phyloP scores from a whole-genome alignment of 30 jellyfish, hydroid and myxozoan species.

The Pelagia noctiluca region DNA sequence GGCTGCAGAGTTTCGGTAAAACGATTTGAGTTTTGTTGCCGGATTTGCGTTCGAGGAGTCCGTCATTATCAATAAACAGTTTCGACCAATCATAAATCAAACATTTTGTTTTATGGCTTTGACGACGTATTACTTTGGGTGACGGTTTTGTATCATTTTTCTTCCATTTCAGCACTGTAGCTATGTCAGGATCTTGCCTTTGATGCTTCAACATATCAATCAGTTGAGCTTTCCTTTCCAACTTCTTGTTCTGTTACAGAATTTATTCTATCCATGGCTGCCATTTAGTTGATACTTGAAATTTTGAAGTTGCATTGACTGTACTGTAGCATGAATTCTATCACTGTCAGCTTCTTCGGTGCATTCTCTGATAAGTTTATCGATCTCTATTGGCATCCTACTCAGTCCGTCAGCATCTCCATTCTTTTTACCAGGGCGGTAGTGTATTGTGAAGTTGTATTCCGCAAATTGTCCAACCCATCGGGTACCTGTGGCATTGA shows the following conservation, averaged over 20 bases:
- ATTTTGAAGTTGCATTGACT: no score
- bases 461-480: slow-evolving; percentile 33
- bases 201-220: no score
- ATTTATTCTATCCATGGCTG: no score
- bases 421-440: no score
- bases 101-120: no score
- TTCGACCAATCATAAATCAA: background rate
- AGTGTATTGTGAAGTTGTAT: slow-evolving; percentile 9
- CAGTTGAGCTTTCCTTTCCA: no score
- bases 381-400: slow-evolving; percentile 10
- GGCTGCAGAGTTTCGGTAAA: background rate
- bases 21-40: background rate
- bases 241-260: no score
- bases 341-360: slow-evolving; percentile 15
- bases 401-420: slow-evolving; percentile 39
- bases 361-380: slow-evolving; percentile 21
- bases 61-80: slow-evolving; percentile 14
- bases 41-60: background rate
- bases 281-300: no score
- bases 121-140: no score
- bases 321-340: slow-evolving; percentile 34
- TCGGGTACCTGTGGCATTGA: slow-evolving; percentile 28
- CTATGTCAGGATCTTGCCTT: no score
- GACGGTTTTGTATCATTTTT: no score
- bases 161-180: no score